Conservation (phyloP, 2,113 vertebrate genomes). For the Pomatorhinus ruficollis region DNA sequence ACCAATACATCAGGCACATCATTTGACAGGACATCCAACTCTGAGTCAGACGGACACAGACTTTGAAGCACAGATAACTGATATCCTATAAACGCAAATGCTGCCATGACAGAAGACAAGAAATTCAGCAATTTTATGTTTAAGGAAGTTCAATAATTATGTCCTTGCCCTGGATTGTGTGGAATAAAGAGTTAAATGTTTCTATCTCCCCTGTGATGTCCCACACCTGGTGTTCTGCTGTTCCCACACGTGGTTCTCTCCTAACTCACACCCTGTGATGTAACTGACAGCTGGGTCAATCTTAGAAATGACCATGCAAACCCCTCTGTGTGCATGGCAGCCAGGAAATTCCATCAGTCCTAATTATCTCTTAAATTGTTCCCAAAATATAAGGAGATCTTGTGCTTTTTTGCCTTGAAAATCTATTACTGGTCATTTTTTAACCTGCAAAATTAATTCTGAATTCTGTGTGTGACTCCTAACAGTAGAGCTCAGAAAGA, state of each 20-base stretch:
- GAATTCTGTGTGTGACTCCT: background rate
- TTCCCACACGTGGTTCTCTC: fast-evolving
- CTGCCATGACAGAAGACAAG: background rate
- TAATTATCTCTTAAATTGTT: background rate
- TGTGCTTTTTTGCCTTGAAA: background rate
- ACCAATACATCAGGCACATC: background rate
- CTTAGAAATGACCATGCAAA: background rate
- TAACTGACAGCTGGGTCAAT: background rate
- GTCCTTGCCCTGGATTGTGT: background rate
- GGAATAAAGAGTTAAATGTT: background rate
- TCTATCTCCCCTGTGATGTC: background rate
- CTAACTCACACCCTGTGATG: too few species aligned
- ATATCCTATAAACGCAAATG: background rate
- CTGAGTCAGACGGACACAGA: background rate
- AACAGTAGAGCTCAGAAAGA: background rate
- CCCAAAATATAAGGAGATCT: background rate
- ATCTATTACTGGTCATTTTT: background rate
- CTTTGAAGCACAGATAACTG: background rate
- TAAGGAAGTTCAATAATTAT: background rate
- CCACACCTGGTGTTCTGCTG: background rate
- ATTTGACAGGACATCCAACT: background rate
- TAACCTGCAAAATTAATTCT: background rate
- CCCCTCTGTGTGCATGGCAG: background rate
- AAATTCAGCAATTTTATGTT: background rate
- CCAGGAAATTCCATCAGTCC: background rate